These are phyloP conservation scores for Nyctalus aviator DNA, from an alignment of 2,797 vertebrate species.

Conservation along the genomic window DNA sequence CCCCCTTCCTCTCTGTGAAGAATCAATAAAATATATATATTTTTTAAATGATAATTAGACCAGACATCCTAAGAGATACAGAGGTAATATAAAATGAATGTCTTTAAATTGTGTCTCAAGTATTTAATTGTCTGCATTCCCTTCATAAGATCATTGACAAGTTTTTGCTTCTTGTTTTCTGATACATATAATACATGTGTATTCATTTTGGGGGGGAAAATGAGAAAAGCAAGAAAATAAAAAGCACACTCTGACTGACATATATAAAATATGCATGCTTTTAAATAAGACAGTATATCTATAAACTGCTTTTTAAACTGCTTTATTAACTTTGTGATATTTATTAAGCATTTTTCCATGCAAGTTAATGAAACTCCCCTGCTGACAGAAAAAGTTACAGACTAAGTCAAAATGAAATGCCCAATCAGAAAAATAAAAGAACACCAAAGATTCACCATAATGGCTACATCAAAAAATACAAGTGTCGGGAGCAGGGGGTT, in stretches of 20 bases:
- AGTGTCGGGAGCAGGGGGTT: slow-evolving; percentile 7
- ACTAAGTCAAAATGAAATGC: slow-evolving; percentile 22
- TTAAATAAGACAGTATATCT: slow-evolving; percentile 44
- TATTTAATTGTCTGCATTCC: background rate
- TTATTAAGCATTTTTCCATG: slow-evolving; percentile 31
- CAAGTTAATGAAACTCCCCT: slow-evolving; percentile 43
- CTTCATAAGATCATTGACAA: slow-evolving; percentile 33
- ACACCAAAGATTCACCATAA: background rate
- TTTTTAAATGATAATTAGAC: too few relatives aligned
- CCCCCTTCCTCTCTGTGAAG: too few relatives aligned
- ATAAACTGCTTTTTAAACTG: slow-evolving; percentile 41
- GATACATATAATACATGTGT: background rate
- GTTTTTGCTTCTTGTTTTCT: background rate
- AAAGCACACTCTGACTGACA: background rate
- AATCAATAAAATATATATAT: too few relatives aligned
- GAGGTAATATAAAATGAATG: background rate
- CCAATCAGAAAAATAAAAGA: slow-evolving; percentile 48
- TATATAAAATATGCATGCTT: background rate
- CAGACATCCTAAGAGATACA: background rate
- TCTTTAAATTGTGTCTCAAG: slow-evolving; percentile 30
- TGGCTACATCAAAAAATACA: slow-evolving; percentile 36
- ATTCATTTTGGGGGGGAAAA: background rate
- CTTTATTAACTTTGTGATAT: slow-evolving; percentile 60
- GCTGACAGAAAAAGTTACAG: slow-evolving; percentile 46
- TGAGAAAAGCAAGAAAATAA: slow-evolving; percentile 1